Evolutionary conservation across 2,113 vertebrate species (phyloP), one percentile per base, ranked within the genome.

Genomic region (Gobiocypris rarus): DNA sequence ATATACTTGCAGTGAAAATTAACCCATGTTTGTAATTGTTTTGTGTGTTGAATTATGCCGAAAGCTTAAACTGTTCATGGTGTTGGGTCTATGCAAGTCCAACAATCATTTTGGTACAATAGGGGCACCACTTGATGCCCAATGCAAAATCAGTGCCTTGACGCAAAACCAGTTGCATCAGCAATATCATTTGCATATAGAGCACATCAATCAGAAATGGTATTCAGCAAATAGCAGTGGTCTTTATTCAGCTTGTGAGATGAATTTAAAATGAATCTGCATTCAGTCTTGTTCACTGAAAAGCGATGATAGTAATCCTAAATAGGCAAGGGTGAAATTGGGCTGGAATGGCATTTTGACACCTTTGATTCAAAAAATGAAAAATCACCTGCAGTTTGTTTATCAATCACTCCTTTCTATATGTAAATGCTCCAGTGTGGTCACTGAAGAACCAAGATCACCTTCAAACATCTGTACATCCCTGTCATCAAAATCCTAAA

Each of bases 291-390:
- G 24, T 77, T 77, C 34, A 24, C 34, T 17, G 34, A 24, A 59
- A 59, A 78, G 34, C 34, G 24, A 78, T 59, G 7, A 61, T 43
- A 13, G 38, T 61, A 10, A 43, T 78, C 6, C 13, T n/a, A 59
- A 58, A 58, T 77, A 41, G n/a, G 28, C 31, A 59, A n/a, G 7
- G 31, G 75, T 6, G 31, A 76, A 76, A 58, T 76, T 58, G 74
- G 41, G 0, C 69, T 24, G 69, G n/a, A 76, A 34, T 11, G 10
- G 9, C 9, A 0, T n/a, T 43, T 41, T 59, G 75, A 24, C 54
- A 61, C 75, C 2, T 61, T 43, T 24, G 24, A 59, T 24, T 38
- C 22, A 56, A 77, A 58, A n/a, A 61, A 63, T n/a, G 24, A 78
- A 78, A 61, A 22, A 41, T 58, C 75, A 41, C 31, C 52, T 59